Base-by-base conservation (phyloP, 2,888 invertebrate species). In the Euzophera pinguis region DNA sequence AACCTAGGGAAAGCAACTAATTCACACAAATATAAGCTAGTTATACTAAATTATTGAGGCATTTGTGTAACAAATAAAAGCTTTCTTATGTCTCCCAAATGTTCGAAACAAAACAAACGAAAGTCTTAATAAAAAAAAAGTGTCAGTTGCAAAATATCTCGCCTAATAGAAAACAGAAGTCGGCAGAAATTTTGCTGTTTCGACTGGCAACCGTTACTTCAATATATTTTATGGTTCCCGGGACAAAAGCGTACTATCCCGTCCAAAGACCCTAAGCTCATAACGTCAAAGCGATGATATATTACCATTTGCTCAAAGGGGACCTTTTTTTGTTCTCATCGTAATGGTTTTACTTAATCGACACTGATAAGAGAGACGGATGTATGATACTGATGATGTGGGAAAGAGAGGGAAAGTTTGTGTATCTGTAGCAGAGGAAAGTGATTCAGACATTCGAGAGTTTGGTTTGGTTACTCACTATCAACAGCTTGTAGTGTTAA, bases 321-420 rank as follows among this genome's bases (percentile, higher is more conserved):
- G 87, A 85, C 89, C 88, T 76, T 90, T 90, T 89, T 90, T 90
- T 90, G 90, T 90, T 89, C 89, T 86, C 81, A 62, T 61, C 71
- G 83, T 89, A 90, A 90, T 90, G 88, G 89, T 83, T 84, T 83
- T 78, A 83, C 76, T 84, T 85, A 87, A 89, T 89, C 88, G 88
- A 76, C 79, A 73, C 65, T 56, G 54, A 12, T 13, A 63, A 70
- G 64, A 68, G 67, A 69, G 69, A 70, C 39, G 49, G 47, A 53
- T 55, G 75, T 71, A 69, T 6, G 42, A 5, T 1, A 2, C n/a
- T n/a, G 1, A 1, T 8, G 27, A 6, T 38, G 83, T 57, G 65
- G 5, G 61, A 87, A 48, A 12, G 73, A 69, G 84, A 81, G 8
- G 55, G 50, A 49, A 56, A 53, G 68, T 61, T 71, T 75, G 76